Conservation (phyloP, 35 echinoderm and acorn worm genomes). For the Ophiothrix spiculata region DNA sequence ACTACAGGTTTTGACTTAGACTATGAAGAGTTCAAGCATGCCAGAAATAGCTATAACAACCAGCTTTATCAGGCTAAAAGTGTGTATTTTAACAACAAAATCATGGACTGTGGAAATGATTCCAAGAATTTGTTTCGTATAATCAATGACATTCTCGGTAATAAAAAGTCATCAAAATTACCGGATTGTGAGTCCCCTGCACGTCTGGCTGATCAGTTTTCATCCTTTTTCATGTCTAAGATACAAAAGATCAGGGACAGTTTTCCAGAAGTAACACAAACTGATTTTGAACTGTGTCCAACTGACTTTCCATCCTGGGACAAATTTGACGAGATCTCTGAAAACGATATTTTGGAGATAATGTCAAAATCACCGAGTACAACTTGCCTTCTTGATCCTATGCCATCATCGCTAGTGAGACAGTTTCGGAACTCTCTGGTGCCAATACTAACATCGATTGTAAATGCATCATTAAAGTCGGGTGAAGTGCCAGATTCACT, state of each 20-base stretch:
- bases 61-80: conserved; percentile 29
- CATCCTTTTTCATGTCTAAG: conserved; percentile 16
- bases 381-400: conserved; percentile 44
- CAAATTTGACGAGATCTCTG: neutral
- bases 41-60: conserved; percentile 20
- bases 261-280: neutral
- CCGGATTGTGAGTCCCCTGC: conserved; percentile 23
- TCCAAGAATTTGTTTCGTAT: conserved; percentile 12
- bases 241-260: conserved; percentile 23
- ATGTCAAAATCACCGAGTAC: conserved; percentile 20
- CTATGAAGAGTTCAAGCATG: conserved; percentile 14
- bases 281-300: too few species aligned
- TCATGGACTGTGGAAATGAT: conserved; percentile 45
- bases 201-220: conserved; percentile 30
- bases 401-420: conserved; percentile 36
- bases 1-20: neutral
- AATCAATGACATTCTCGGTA: conserved; percentile 30
- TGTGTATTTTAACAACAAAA: conserved; percentile 33
- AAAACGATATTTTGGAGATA: conserved; percentile 18
- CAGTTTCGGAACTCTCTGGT: conserved; percentile 4
- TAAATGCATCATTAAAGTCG: neutral
- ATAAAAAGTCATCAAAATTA: conserved; percentile 36
- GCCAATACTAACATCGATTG: neutral
- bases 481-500: neutral
- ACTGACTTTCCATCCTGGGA: neutral